A percentile compares a stretch with the other conserved stretches of the same genome.
phyloP scores from a whole-genome alignment of 2,113 vertebrate species.

The Lepisosteus osseus region DNA sequence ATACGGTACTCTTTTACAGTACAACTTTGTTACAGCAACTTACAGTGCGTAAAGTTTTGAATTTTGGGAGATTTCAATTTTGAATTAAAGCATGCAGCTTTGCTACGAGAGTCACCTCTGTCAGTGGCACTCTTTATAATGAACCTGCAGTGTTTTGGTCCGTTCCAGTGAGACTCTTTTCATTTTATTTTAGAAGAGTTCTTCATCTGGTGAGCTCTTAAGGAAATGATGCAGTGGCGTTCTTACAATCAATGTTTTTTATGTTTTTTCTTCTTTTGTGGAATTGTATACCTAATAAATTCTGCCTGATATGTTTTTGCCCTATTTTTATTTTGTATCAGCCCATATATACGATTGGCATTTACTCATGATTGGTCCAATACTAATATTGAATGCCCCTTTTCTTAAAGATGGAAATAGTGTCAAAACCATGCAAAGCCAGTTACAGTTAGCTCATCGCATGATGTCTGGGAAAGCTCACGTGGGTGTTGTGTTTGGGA shows the following conservation, averaged over 20 bases:
- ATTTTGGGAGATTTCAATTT: conserved; percentile 63
- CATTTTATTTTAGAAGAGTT: conserved; percentile 60
- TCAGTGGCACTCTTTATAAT: conserved; percentile 68
- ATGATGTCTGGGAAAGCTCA: too few relatives aligned
- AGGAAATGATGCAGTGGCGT: conserved; percentile 26
- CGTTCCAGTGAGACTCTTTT: conserved; percentile 65
- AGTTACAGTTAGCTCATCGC: too few relatives aligned
- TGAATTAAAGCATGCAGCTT: conserved; percentile 70
- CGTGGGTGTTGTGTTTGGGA: too few relatives aligned
- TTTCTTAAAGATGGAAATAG: too few relatives aligned
- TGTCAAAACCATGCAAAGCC: too few relatives aligned
- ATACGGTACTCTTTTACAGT: conserved; percentile 55
- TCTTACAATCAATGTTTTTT: conserved; percentile 71
- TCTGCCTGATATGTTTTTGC: conserved; percentile 70
- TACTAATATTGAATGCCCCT: too few relatives aligned
- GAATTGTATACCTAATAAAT: conserved; percentile 88
- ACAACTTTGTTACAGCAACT: conserved; percentile 66
- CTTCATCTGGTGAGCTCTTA: conserved; percentile 32
- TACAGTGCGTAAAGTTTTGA: conserved; percentile 65
- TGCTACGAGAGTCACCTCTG: conserved; percentile 65
- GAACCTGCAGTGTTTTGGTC: conserved; percentile 49
- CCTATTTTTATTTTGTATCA: conserved; percentile 21
- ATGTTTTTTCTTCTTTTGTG: conserved; percentile 63
- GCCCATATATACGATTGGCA: neutral
- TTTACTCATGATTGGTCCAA: neutral